phyloP scores from a whole-genome alignment of 2,888 invertebrate genomes.

The Leucozona laternaria region DNA sequence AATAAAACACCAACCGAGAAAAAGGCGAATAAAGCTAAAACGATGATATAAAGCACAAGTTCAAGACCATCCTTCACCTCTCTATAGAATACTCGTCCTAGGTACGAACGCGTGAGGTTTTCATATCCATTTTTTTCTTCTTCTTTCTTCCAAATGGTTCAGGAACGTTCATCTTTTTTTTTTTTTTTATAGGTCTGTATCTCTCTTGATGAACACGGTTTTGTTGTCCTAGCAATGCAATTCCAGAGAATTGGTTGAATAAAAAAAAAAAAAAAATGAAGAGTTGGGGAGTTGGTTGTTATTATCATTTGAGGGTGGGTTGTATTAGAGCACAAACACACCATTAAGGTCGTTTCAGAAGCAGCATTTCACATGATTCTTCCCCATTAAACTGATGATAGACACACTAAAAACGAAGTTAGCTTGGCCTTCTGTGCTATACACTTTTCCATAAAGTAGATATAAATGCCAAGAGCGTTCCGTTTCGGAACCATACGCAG shows the following conservation, averaged over 20 bases:
- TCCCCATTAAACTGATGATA: constrained; percentile 45
- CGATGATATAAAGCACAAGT: constrained; percentile 42
- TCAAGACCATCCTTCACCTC: constrained; percentile 45
- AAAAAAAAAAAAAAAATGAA: background rate
- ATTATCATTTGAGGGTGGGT: constrained; percentile 68
- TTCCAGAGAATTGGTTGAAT: background rate
- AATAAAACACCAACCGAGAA: constrained; percentile 55
- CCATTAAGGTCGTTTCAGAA: constrained; percentile 64
- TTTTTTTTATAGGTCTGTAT: constrained; percentile 23
- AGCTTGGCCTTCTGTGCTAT: constrained; percentile 23
- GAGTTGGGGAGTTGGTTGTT: constrained; percentile 19
- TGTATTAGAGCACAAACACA: constrained; percentile 64
- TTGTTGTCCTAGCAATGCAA: constrained; percentile 38
- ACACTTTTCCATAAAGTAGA: background rate
- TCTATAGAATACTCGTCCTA: too few relatives aligned
- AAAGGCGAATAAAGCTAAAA: constrained; percentile 31
- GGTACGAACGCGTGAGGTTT: constrained; percentile 57
- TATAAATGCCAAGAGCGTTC: constrained; percentile 1
- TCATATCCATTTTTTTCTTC: constrained; percentile 28
- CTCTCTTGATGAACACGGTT: constrained; percentile 25
- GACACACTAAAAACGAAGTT: constrained; percentile 39
- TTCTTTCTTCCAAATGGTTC: background rate
- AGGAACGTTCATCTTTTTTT: constrained; percentile 17
- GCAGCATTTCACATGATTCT: constrained; percentile 59
- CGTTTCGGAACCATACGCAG: background rate